Conservation (phyloP, 2,113 vertebrate genomes). For the Alethe diademata region DNA sequence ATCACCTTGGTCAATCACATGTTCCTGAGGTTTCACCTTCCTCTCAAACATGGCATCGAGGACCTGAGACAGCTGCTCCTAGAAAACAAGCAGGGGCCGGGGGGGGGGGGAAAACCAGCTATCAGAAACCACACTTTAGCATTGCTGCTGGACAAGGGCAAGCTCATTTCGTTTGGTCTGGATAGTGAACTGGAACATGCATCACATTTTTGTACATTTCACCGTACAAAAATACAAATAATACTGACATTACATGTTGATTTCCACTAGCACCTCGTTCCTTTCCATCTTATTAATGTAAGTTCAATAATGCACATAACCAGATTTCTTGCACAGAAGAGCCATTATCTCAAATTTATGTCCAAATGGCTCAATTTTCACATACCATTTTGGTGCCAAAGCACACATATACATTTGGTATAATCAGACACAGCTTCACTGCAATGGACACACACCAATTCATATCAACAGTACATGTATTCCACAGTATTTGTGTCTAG, state of each 20-base stretch:
- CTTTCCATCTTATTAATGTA: background rate
- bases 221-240: background rate
- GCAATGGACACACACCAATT: background rate
- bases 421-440: background rate
- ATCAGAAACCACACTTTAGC: background rate
- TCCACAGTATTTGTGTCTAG: background rate
- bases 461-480: background rate
- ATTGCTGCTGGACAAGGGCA: background rate
- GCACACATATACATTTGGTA: accelerated
- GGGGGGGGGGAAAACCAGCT: accelerated
- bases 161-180: background rate
- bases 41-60: constrained; percentile 98
- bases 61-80: constrained; percentile 97
- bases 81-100: background rate
- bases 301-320: background rate
- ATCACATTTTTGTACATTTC: background rate
- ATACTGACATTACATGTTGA: background rate
- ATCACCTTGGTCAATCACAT: constrained; percentile 97
- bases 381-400: background rate
- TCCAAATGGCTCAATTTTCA: background rate
- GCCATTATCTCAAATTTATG: background rate
- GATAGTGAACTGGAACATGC: background rate
- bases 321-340: background rate
- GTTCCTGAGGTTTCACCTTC: constrained; percentile 87
- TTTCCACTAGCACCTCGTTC: background rate